phyloP scores from a whole-genome alignment of 1,140 invertebrate species.

The Arion vulgaris region DNA sequence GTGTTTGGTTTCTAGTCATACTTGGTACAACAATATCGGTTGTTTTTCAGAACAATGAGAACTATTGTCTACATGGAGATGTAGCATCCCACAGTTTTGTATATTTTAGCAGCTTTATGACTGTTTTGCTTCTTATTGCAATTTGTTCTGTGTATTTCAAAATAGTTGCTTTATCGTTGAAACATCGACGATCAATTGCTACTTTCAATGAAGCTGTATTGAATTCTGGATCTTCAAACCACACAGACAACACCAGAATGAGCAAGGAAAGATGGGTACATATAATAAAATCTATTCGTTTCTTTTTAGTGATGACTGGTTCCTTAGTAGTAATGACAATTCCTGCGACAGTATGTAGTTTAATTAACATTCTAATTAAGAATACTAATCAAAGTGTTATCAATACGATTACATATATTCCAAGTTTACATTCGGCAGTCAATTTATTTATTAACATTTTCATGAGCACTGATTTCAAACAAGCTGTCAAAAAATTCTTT shows the following conservation, averaged over 20 bases:
- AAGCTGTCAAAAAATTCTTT: too few relatives aligned
- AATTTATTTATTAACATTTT: too few relatives aligned
- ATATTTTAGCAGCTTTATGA: too few relatives aligned
- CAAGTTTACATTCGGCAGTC: too few relatives aligned
- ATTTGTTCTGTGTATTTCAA: neutral
- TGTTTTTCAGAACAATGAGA: too few relatives aligned
- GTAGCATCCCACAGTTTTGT: too few relatives aligned
- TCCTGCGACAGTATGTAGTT: neutral
- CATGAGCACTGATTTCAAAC: too few relatives aligned
- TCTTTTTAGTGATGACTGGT: neutral
- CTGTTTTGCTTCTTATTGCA: neutral
- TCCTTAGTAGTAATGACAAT: neutral
- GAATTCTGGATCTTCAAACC: neutral
- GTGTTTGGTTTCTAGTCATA: neutral
- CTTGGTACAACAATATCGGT: neutral
- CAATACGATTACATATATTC: too few relatives aligned
- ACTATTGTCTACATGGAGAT: too few relatives aligned
- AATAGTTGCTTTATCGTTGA: neutral
- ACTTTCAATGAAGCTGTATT: too few relatives aligned
- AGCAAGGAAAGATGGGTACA: neutral
- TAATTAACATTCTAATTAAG: neutral
- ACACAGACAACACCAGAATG: neutral
- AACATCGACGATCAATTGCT: neutral
- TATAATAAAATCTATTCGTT: neutral
- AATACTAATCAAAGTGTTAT: too few relatives aligned